These are phyloP conservation scores for Alouatta palliata DNA, from an alignment of 2,113 vertebrate species.

Conservation along the genomic window DNA sequence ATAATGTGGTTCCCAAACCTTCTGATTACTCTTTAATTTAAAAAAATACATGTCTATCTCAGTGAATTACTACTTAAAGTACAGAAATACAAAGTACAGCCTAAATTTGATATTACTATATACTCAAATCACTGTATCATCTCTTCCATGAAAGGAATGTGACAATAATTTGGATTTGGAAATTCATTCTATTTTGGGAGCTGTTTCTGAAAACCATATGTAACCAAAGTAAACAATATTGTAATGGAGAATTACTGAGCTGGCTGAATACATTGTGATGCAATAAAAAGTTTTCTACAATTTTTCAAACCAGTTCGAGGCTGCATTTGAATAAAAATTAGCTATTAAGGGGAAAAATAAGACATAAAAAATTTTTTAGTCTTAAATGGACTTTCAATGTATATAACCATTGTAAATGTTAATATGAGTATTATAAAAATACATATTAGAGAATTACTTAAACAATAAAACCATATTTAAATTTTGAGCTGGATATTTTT, in stretches of 20 bases:
- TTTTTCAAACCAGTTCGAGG: background rate
- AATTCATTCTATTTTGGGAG: background rate
- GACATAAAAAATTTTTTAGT: background rate
- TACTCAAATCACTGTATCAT: background rate
- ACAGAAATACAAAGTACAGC: constrained; percentile 51
- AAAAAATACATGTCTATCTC: constrained; percentile 56
- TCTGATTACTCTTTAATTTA: constrained; percentile 34
- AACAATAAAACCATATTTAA: background rate
- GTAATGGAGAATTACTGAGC: background rate
- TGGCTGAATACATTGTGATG: background rate
- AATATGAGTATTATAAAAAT: background rate
- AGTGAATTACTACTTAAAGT: constrained; percentile 53
- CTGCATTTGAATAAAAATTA: background rate
- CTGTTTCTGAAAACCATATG: background rate
- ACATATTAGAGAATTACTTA: background rate
- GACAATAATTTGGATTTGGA: background rate
- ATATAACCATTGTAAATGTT: background rate
- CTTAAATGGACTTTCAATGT: background rate
- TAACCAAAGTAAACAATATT: background rate
- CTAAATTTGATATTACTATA: constrained; percentile 56
- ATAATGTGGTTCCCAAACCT: constrained; percentile 29
- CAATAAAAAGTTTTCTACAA: background rate
- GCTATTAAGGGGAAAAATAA: background rate
- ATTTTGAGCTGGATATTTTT: background rate
- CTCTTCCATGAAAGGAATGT: background rate